A percentile compares a stretch with the other conserved stretches of the same genome.
phyloP scores from a whole-genome alignment of 2,113 vertebrate genomes.

The Platanista minor region DNA sequence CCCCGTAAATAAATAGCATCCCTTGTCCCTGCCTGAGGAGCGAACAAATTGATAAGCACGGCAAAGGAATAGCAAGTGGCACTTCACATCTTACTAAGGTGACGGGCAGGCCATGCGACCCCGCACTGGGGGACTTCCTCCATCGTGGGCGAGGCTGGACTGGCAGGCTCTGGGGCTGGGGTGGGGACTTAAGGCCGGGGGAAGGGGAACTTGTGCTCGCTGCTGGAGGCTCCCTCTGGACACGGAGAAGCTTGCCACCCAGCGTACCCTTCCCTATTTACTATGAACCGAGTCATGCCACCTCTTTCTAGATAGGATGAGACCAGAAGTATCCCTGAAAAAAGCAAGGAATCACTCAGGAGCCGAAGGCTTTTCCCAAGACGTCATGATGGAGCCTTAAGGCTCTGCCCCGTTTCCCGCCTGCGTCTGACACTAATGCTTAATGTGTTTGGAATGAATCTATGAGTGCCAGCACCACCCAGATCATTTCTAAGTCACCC shows the following conservation, averaged over 20 bases:
- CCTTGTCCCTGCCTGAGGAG: not conserved
- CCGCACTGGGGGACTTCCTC: accelerated
- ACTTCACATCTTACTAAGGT: not conserved
- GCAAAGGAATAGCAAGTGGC: not conserved
- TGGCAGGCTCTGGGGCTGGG: accelerated
- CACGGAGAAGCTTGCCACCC: not conserved
- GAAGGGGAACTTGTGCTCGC: not conserved
- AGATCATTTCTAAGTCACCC: not conserved
- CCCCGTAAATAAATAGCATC: not conserved
- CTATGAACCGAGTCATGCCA: not conserved
- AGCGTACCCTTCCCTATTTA: not conserved
- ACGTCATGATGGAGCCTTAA: not conserved
- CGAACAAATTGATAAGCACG: not conserved
- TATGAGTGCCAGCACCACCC: not conserved
- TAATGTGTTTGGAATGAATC: not conserved
- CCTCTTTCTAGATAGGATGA: not conserved
- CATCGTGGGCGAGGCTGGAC: accelerated
- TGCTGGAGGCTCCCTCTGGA: not conserved
- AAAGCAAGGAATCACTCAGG: not conserved
- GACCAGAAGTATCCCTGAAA: not conserved
- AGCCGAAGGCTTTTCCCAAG: not conserved
- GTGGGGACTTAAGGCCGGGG: not conserved
- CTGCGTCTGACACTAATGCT: not conserved
- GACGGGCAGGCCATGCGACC: accelerated
- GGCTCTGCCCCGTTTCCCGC: not conserved